phyloP scores from a whole-genome alignment of 2,888 invertebrate species.

The Gari tellinella region DNA sequence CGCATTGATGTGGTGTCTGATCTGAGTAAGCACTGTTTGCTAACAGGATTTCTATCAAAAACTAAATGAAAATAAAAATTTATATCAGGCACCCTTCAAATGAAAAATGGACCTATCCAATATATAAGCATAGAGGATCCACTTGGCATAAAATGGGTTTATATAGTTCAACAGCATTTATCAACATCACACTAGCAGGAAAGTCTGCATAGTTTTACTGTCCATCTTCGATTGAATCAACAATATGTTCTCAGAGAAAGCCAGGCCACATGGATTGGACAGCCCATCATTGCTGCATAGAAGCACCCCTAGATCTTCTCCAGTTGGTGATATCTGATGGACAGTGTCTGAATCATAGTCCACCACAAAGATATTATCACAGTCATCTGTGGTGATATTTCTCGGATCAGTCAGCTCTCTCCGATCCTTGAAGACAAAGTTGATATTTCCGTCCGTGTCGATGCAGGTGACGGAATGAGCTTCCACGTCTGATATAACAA shows the following conservation, averaged over 20 bases:
- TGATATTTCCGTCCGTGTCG: conserved; percentile 38
- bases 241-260: conserved; percentile 19
- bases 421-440: conserved; percentile 32
- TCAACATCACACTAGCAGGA: too few relatives aligned
- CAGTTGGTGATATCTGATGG: conserved; percentile 28
- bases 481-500: conserved; percentile 45
- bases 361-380: conserved; percentile 47
- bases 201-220: conserved; percentile 14
- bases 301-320: conserved; percentile 31
- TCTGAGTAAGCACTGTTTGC: too few relatives aligned
- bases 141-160: too few relatives aligned
- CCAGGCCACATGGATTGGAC: conserved; percentile 30
- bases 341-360: conserved; percentile 53
- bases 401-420: conserved; percentile 38
- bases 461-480: conserved; percentile 33
- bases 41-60: too few relatives aligned
- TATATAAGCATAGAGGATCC: too few relatives aligned
- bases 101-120: too few relatives aligned
- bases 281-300: conserved; percentile 44
- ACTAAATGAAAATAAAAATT: too few relatives aligned
- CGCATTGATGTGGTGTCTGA: too few relatives aligned
- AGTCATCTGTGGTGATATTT: conserved; percentile 42
- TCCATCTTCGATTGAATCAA: conserved; percentile 52
- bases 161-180: too few relatives aligned
- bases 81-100: too few relatives aligned